A percentile compares a stretch with the other conserved stretches of the same genome.
These are phyloP conservation scores for Osmerus eperlanus DNA, from an alignment of 2,113 vertebrate genomes.

Conservation along the genomic window DNA sequence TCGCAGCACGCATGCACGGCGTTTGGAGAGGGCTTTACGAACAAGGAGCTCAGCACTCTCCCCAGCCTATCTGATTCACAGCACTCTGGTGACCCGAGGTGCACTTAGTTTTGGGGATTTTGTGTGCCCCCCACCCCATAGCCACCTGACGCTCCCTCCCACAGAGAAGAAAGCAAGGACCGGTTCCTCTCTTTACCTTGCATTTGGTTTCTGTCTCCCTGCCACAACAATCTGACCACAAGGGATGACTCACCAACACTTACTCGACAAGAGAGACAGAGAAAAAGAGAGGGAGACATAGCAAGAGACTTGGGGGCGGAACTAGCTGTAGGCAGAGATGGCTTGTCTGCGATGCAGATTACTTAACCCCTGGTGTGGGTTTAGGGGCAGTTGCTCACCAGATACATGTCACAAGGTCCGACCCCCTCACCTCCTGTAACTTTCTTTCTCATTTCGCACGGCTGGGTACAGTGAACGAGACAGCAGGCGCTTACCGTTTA, in stretches of 20 bases:
- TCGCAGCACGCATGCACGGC: not conserved
- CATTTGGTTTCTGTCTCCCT: conserved; percentile 13
- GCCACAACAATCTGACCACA: conserved; percentile 16
- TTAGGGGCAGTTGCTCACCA: conserved; percentile 35
- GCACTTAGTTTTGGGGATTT: not conserved
- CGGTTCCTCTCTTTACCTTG: conserved; percentile 30
- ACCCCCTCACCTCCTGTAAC: too few species aligned
- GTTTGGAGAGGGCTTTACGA: conserved; percentile 11
- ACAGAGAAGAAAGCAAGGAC: conserved; percentile 30
- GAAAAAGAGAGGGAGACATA: not conserved
- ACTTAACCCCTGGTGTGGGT: conserved; percentile 41
- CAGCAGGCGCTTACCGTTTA: conserved; percentile 83
- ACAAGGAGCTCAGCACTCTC: conserved; percentile 7
- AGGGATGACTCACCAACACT: conserved; percentile 45
- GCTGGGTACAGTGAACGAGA: conserved; percentile 17
- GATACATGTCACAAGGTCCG: conserved; percentile 17
- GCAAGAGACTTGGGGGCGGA: not conserved
- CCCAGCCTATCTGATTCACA: conserved; percentile 1
- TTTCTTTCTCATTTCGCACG: conserved; percentile 8
- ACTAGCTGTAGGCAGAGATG: not conserved
- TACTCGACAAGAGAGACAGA: conserved; percentile 27
- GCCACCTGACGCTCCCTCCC: not conserved
- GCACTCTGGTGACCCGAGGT: conserved; percentile 8
- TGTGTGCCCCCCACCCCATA: not conserved
- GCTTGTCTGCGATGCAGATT: conserved; percentile 33